Base-by-base conservation (phyloP, 2,113 vertebrate species). In the Phalacrocorax aristotelis region DNA sequence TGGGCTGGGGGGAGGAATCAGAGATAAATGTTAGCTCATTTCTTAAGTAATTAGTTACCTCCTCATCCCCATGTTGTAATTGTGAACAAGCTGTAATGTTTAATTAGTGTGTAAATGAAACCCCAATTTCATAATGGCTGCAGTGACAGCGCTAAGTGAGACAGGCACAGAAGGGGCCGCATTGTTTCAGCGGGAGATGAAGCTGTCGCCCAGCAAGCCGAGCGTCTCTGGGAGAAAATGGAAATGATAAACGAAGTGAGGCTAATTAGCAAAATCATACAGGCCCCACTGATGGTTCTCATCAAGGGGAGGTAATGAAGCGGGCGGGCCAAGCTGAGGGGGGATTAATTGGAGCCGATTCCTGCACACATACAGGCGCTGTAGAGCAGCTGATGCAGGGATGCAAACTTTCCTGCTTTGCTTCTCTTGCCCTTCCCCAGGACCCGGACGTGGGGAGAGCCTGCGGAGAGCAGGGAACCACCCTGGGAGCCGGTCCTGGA, bases 31-130 rank as follows among this genome's bases (percentile, higher is more conserved):
- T 98, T 98, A 98, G 98, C 98, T 98, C 98, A 98, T 99, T 98
- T 98, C 98, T 98, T 98, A 98, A 98, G 98, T 98, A 99, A 99
- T 99, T 99, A 99, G 98, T 98, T 98, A 98, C 98, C 98, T 98
- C 98, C 98, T 98, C 98, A 98, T 98, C 98, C 98, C 98, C 98
- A 60, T 97, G 98, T 98, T 98, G 98, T 98, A 98, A 98, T 99
- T 98, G 98, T 98, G 98, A 98, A 98, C 98, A 98, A 98, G 98
- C 98, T 99, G 98, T 99, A 98, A 99, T 98, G 98, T 99, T 99
- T 99, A 99, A 99, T 99, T 99, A 99, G 98, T 98, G 98, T 98
- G 98, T 98, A 98, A 99, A 98, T 98, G 98, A 98, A 98, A 98
- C 98, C 98, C 98, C 98, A 98, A 98, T 98, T 98, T 98, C 98